These are phyloP conservation scores for Hirundo rustica DNA, from an alignment of 2,797 vertebrate species.

Conservation along the genomic window DNA sequence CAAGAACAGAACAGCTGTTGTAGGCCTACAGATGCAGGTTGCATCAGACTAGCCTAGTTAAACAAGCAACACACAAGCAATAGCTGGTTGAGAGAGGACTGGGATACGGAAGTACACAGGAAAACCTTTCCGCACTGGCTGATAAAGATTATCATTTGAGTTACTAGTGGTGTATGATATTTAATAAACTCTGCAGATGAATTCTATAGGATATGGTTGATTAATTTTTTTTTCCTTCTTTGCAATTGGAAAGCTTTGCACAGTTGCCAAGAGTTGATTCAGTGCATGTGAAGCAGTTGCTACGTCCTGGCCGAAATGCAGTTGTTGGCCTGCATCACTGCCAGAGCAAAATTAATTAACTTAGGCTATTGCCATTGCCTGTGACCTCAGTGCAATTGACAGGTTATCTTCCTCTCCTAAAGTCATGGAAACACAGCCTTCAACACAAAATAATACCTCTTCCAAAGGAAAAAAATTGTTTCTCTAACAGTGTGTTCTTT, in stretches of 20 bases:
- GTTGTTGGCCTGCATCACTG: not conserved
- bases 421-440: not conserved
- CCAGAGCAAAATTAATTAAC: not conserved
- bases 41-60: not conserved
- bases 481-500: not conserved
- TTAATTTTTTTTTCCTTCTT: not conserved
- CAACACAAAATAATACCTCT: not conserved
- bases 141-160: not conserved
- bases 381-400: not conserved
- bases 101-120: not conserved
- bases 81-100: not conserved
- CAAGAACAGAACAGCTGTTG: not conserved
- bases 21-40: not conserved
- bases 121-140: not conserved
- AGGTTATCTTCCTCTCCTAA: not conserved
- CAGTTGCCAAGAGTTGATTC: not conserved
- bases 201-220: rapidly evolving
- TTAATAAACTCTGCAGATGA: not conserved
- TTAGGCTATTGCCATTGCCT: not conserved
- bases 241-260: not conserved
- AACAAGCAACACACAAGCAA: not conserved
- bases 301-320: not conserved
- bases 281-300: not conserved
- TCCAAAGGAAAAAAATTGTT: not conserved
- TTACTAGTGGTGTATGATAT: not conserved